Evolutionary conservation across 2,888 invertebrate genomes (phyloP).

Genomic region (Ferdinandea cuprea): DNA sequence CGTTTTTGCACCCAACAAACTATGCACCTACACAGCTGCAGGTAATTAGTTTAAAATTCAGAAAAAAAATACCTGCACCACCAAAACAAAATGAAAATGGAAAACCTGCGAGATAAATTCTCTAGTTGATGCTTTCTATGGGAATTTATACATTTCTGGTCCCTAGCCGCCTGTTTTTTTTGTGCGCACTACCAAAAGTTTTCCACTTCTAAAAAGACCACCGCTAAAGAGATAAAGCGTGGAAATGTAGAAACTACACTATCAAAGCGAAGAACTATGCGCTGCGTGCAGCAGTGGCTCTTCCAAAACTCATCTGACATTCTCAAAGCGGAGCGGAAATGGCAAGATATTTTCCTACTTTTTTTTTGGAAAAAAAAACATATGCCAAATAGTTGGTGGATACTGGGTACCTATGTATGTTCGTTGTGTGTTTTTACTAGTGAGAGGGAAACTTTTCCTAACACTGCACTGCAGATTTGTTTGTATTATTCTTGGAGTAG

Average conservation of each 20-base stretch:
- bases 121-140: slow-evolving; percentile 10
- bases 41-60: slow-evolving; percentile 40
- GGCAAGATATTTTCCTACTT: slow-evolving; percentile 31
- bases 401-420: not conserved
- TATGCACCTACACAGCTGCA: slow-evolving; percentile 3
- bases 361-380: slow-evolving; percentile 22
- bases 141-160: slow-evolving; percentile 7
- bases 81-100: slow-evolving; percentile 1
- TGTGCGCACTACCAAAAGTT: slow-evolving; percentile 17
- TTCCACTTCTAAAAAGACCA: slow-evolving; percentile 32
- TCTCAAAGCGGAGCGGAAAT: slow-evolving; percentile 28
- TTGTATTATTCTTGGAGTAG: slow-evolving; percentile 10
- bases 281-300: not conserved
- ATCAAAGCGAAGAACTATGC: slow-evolving; percentile 25
- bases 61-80: not conserved
- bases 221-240: slow-evolving; percentile 2
- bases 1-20: not conserved
- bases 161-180: not conserved
- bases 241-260: slow-evolving; percentile 12
- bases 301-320: slow-evolving; percentile 47
- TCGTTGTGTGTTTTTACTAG: slow-evolving; percentile 29
- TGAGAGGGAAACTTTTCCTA: slow-evolving; percentile 29
- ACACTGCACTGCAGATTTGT: slow-evolving; percentile 10
- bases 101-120: not conserved
- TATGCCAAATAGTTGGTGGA: slow-evolving; percentile 26